Evolutionary conservation across 2,888 invertebrate species (phyloP).

Genomic region (Caenorhabditis macrosperma): DNA sequence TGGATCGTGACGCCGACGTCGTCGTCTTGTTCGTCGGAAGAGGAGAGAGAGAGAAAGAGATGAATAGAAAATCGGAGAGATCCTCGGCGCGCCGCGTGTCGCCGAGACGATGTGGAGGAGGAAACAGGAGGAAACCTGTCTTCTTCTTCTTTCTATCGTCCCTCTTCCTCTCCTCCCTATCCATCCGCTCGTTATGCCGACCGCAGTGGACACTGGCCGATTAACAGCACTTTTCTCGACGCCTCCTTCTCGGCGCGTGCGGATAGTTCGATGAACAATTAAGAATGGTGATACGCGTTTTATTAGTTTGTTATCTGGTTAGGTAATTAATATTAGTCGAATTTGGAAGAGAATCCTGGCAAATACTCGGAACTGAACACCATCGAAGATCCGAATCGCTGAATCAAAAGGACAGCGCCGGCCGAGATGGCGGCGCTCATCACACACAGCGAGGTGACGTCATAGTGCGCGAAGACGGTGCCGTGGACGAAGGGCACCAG

Average conservation of each 20-base stretch:
- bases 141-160: constrained; percentile 4
- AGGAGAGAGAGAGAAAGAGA: neutral
- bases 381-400: constrained; percentile 69
- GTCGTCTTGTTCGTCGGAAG: neutral
- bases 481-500: constrained; percentile 73
- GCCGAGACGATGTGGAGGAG: neutral
- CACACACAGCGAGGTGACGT: constrained; percentile 66
- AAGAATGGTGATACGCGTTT: neutral
- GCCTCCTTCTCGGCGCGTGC: neutral
- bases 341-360: constrained; percentile 54
- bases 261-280: neutral
- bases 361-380: constrained; percentile 62
- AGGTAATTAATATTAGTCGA: constrained; percentile 13
- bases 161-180: neutral
- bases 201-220: constrained; percentile 17
- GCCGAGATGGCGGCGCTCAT: constrained; percentile 66
- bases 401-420: constrained; percentile 62
- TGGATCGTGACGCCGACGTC: too few relatives aligned
- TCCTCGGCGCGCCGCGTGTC: constrained; percentile 7
- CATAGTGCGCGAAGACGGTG: constrained; percentile 58
- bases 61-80: constrained; percentile 10
- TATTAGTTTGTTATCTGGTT: neutral
- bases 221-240: constrained; percentile 53
- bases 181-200: constrained; percentile 10
- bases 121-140: constrained; percentile 12